Evolutionary conservation across 2,113 vertebrate species (phyloP), one percentile per base, ranked within the genome.

Genomic region (Atractosteus spatula): DNA sequence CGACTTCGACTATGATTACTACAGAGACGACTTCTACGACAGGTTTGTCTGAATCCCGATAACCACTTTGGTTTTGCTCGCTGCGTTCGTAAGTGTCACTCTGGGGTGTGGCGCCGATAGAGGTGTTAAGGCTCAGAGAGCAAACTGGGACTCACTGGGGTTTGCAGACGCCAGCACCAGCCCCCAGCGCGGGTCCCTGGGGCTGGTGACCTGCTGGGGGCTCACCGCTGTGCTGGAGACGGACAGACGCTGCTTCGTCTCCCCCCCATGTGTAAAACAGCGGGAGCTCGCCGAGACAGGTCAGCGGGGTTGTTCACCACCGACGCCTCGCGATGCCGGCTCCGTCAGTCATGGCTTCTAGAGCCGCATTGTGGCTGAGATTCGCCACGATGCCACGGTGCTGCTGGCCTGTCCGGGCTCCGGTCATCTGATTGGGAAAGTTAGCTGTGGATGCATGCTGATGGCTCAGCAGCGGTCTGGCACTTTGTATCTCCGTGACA

Each of bases 1-100:
- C 16, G 95, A 95, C 77, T 93, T 96, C 71, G 94, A 94, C 85
- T 96, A 93, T 14, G 95, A 95, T 79, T 95, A 93, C 85, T 96
- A 94, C 91, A 91, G 91, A 88, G 93, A 95, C 3, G 90, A 94
- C 80, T 96, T 96, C 88, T 96, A 95, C 3, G 91, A 94, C 87
- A 96, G 96, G 96, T 97, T 80, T 91, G 90, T 29, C 47, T 51
- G 47, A 7, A 51, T 10, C 47, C 47, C 47, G 5, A 10, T 51
- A 10, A 29, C 29, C 10, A 10, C 47, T 51, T 51, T 51, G 5
- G 47, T 51, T 5, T 3, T 51, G 47, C 2, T 51, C 10, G 47
- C 29, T 51, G 47, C 2, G 47, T 51, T 51, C 10, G 47, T 10
- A 51, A 7, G 47, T 1, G 47, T 51, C 5, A 7, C 5, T 51